Evolutionary conservation across 2,888 invertebrate genomes (phyloP).

Genomic region (Itoplectis maculator): DNA sequence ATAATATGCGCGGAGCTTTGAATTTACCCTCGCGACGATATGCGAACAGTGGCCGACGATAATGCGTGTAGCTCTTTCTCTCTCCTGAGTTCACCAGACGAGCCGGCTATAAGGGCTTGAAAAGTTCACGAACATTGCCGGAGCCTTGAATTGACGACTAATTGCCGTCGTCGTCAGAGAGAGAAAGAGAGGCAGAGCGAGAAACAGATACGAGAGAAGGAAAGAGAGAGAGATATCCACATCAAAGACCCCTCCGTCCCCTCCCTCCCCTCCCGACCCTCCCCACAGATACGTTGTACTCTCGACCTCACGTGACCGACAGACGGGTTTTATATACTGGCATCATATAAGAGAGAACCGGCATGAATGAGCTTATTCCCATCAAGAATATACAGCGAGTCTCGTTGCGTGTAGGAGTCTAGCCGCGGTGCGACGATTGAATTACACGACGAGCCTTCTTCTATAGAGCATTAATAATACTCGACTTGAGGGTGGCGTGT

Average conservation of each 20-base stretch:
- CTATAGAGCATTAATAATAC: conserved; percentile 66
- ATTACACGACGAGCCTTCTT: conserved; percentile 55
- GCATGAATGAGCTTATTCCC: conserved; percentile 79
- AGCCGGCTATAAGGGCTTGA: conserved; percentile 50
- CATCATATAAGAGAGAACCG: conserved; percentile 56
- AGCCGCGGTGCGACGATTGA: conserved; percentile 62
- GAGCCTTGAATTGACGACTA: conserved; percentile 76
- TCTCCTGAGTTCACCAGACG: conserved; percentile 10
- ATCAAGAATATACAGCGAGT: conserved; percentile 71
- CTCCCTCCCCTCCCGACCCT: not conserved
- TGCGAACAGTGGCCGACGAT: not conserved
- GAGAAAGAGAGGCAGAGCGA: not conserved
- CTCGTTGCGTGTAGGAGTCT: conserved; percentile 58
- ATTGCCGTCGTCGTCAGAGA: conserved; percentile 72
- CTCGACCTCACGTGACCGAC: conserved; percentile 72
- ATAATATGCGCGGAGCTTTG: not conserved
- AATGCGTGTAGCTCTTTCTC: not conserved
- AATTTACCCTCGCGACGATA: conserved; percentile 8
- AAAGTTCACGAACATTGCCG: conserved; percentile 66
- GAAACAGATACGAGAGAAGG: not conserved
- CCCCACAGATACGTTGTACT: conserved; percentile 67
- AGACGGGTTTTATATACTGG: conserved; percentile 71
- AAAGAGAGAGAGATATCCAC: conserved; percentile 42
- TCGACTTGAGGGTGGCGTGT: conserved; percentile 62
- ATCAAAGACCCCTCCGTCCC: conserved; percentile 74